phyloP scores from a whole-genome alignment of 2,113 vertebrate species.

The Colaptes auratus region DNA sequence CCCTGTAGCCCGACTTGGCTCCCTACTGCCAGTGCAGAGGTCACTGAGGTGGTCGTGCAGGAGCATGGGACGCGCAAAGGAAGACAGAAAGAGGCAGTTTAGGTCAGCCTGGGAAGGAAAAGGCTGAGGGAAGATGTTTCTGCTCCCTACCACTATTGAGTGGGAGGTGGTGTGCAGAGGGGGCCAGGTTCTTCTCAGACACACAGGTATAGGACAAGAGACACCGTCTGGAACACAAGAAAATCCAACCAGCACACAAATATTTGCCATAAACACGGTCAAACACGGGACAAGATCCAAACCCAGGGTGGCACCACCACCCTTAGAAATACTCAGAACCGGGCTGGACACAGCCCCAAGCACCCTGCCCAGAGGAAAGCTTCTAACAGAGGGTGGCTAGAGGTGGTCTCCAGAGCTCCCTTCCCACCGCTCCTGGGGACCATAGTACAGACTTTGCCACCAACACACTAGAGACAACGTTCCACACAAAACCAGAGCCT shows the following conservation, averaged over 20 bases:
- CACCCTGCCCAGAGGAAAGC: not conserved
- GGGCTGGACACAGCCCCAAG: accelerated
- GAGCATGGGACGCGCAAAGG: accelerated
- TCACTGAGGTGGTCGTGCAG: not conserved
- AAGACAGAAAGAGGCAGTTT: not conserved
- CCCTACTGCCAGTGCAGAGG: not conserved
- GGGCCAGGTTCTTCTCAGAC: not conserved
- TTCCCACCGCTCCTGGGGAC: not conserved
- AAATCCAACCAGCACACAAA: accelerated
- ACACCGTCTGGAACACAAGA: not conserved
- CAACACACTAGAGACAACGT: not conserved
- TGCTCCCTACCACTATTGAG: not conserved
- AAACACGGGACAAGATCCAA: not conserved
- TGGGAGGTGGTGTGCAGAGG: accelerated
- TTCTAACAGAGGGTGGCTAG: not conserved
- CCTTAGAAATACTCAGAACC: not conserved
- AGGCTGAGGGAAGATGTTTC: not conserved
- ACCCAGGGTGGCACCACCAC: not conserved
- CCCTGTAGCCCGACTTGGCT: not conserved
- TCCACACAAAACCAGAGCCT: not conserved
- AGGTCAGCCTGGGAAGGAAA: not conserved
- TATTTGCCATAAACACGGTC: not conserved
- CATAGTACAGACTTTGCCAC: not conserved
- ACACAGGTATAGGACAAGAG: accelerated
- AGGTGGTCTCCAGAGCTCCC: not conserved